Evolutionary conservation across 2,113 vertebrate species (phyloP).

Genomic region (Lagenorhynchus albirostris): DNA sequence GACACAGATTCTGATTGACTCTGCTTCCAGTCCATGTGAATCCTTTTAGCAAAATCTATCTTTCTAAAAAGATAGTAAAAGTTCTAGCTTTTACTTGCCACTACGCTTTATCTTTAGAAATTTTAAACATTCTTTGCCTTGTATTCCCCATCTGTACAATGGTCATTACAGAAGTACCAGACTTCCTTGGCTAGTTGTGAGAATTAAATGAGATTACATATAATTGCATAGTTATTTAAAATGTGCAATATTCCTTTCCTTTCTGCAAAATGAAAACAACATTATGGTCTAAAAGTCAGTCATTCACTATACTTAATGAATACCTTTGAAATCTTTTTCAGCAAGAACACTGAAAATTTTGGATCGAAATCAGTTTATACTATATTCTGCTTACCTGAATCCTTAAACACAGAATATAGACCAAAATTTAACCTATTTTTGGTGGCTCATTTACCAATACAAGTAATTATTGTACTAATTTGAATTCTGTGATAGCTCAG

Average conservation of each 20-base stretch:
- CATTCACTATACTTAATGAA: not conserved
- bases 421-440: not conserved
- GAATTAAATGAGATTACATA: not conserved
- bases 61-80: too few species aligned
- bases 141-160: not conserved
- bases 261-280: not conserved
- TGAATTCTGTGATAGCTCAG: not conserved
- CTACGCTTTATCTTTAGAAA: not conserved
- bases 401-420: not conserved
- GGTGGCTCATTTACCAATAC: not conserved
- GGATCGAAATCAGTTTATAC: not conserved
- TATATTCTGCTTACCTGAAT: not conserved
- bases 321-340: not conserved
- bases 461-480: not conserved
- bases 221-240: not conserved
- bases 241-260: not conserved
- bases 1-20: not conserved
- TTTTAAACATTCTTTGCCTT: not conserved
- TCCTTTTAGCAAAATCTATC: not conserved
- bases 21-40: not conserved
- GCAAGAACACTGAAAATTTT: not conserved
- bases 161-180: not conserved
- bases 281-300: not conserved
- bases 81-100: not conserved
- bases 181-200: not conserved